These are phyloP conservation scores for Crypturellus tataupa DNA, from an alignment of 2,797 vertebrate species.

Conservation along the genomic window DNA sequence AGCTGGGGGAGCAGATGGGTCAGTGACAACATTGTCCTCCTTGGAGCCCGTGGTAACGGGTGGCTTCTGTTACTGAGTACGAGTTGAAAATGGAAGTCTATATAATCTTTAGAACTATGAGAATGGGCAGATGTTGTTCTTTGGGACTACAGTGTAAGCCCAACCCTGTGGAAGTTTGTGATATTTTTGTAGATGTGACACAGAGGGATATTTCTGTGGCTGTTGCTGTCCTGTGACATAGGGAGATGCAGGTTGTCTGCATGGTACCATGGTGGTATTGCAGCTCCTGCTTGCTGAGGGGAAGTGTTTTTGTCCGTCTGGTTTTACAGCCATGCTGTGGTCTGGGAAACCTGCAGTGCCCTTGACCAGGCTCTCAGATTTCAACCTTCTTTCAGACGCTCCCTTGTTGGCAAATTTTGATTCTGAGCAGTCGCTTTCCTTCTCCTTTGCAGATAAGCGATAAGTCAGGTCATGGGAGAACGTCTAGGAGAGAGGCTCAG, in stretches of 20 bases:
- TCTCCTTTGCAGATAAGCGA: not conserved
- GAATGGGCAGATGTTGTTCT: not conserved
- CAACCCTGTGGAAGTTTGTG: rapidly evolving
- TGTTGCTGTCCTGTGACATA: not conserved
- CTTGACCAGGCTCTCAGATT: not conserved
- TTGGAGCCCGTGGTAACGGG: not conserved
- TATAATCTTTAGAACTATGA: not conserved
- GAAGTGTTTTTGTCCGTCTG: not conserved
- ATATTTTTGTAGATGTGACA: not conserved
- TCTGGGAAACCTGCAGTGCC: not conserved
- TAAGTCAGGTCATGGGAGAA: not conserved
- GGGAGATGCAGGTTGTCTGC: not conserved
- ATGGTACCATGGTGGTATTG: not conserved
- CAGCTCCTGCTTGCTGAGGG: not conserved
- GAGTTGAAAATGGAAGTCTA: not conserved
- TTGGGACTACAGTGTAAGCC: rapidly evolving
- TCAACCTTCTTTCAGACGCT: not conserved
- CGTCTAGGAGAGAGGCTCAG: not conserved
- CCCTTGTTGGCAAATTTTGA: not conserved
- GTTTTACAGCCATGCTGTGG: not conserved
- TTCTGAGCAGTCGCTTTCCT: not conserved
- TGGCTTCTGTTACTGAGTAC: not conserved
- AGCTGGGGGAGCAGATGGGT: not conserved
- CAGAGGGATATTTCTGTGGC: not conserved
- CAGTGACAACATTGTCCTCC: not conserved